Percentiles rank a stretch among this genome's conserved stretches.
These are phyloP conservation scores for Hydrozoanthus tunicans DNA, from an alignment of 64 coral and sea anemone genomes.

Conservation along the genomic window DNA sequence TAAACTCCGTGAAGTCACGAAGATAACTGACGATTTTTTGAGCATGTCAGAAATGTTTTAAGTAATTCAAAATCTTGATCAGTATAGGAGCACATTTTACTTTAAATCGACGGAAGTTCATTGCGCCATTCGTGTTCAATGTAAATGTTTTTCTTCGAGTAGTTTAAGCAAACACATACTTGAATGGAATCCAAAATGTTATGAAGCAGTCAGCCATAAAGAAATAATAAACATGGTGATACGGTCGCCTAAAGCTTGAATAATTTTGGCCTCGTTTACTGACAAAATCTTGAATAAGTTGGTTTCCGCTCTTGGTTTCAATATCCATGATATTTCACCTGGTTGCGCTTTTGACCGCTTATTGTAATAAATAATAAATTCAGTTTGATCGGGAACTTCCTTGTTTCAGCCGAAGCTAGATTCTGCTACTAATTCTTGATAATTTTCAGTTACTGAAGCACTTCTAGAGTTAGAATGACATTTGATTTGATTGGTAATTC, in stretches of 20 bases:
- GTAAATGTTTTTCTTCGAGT: not conserved
- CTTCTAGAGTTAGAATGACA: too few species aligned
- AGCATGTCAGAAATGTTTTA: not conserved
- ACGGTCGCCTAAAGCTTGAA: not conserved
- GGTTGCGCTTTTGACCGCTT: conserved; percentile 20
- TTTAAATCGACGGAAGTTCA: not conserved
- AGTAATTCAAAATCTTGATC: not conserved
- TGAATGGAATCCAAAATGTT: not conserved
- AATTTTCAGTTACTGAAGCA: too few species aligned
- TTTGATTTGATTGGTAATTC: too few species aligned
- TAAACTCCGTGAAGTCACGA: not conserved
- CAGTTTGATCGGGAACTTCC: not conserved
- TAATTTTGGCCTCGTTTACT: not conserved
- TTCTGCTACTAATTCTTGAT: not conserved
- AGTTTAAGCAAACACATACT: not conserved
- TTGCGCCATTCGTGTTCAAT: not conserved
- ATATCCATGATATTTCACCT: not conserved
- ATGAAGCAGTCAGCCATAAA: not conserved
- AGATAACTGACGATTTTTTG: not conserved
- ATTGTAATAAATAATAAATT: not conserved
- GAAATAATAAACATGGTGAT: conserved; percentile 8
- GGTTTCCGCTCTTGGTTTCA: too few species aligned
- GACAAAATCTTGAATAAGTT: not conserved
- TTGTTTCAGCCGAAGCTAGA: not conserved
- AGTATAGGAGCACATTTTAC: not conserved